Percentiles rank a stretch among this genome's conserved stretches.
phyloP scores from a whole-genome alignment of 2,888 invertebrate species.

The Bimastos eiseni region DNA sequence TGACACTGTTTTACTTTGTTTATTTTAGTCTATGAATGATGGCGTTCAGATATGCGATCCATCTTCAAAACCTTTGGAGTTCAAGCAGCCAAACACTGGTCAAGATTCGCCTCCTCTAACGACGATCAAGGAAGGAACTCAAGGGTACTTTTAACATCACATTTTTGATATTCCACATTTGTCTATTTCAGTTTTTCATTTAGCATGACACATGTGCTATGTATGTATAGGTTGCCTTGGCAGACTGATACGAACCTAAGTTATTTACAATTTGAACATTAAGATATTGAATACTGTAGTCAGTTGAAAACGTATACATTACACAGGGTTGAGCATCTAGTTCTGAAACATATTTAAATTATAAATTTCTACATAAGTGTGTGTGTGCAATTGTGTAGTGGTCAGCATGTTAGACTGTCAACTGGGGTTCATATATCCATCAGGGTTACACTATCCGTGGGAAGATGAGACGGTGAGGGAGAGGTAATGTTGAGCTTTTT shows the following conservation, averaged over 20 bases:
- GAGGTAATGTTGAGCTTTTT: too few species aligned
- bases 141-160: neutral
- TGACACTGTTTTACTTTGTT: neutral
- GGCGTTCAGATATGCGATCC: neutral
- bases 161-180: neutral
- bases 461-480: too few species aligned
- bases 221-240: neutral
- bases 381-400: too few species aligned
- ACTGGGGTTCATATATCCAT: too few species aligned
- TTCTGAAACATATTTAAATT: too few species aligned
- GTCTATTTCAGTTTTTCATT: neutral
- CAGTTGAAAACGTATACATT: too few species aligned
- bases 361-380: too few species aligned
- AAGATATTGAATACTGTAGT: too few species aligned
- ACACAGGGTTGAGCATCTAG: too few species aligned
- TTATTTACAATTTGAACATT: too few species aligned
- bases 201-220: neutral
- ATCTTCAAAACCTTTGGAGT: neutral
- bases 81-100: neutral
- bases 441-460: too few species aligned
- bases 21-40: neutral
- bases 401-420: too few species aligned
- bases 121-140: neutral
- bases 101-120: neutral
- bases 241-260: neutral